These are phyloP conservation scores for Nasua narica DNA, from an alignment of 2,797 vertebrate genomes.

Conservation along the genomic window DNA sequence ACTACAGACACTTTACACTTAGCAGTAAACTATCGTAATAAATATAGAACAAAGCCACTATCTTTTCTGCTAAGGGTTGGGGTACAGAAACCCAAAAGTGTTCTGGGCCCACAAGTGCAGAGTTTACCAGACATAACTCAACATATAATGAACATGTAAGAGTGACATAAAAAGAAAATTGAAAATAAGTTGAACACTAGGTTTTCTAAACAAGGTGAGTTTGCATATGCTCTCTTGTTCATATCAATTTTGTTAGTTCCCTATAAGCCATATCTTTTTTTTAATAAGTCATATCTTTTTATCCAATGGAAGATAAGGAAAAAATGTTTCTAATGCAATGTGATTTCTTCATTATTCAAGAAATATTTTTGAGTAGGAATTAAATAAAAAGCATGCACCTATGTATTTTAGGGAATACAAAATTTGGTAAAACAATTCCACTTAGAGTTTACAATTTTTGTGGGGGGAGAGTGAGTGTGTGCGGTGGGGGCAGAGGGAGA, in stretches of 20 bases:
- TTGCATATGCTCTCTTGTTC: neutral
- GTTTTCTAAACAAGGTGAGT: neutral
- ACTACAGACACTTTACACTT: neutral
- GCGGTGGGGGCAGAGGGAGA: neutral
- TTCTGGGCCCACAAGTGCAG: neutral
- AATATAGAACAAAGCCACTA: neutral
- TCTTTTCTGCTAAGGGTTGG: neutral
- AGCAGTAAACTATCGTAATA: neutral
- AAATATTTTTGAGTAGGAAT: neutral
- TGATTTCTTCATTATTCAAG: neutral
- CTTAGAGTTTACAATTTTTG: neutral
- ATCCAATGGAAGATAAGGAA: neutral
- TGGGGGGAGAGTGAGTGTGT: neutral
- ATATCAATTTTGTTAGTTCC: neutral
- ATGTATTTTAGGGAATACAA: neutral
- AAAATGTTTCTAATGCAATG: neutral
- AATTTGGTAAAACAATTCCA: neutral
- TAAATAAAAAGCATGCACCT: neutral
- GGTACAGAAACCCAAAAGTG: neutral
- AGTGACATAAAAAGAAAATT: conserved; percentile 19
- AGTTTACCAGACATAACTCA: neutral
- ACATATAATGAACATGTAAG: neutral
- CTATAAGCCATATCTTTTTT: neutral
- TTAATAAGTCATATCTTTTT: neutral
- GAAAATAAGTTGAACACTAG: neutral